These are phyloP conservation scores for Neocrepidodera transversa DNA, from an alignment of 2,888 invertebrate species.

Conservation along the genomic window DNA sequence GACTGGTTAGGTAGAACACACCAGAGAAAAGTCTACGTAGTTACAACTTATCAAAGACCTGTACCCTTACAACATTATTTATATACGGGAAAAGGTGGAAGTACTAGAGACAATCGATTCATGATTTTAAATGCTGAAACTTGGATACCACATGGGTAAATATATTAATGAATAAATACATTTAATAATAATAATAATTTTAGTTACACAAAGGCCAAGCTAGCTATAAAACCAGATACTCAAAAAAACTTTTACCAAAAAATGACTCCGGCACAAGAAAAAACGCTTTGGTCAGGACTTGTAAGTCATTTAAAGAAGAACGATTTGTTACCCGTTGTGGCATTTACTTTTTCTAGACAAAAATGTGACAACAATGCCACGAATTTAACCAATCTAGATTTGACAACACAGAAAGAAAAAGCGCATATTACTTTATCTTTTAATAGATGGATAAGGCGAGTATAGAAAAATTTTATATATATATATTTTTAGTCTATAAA, in stretches of 20 bases:
- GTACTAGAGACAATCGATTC: conserved; percentile 77
- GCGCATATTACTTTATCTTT: conserved; percentile 86
- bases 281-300: conserved; percentile 81
- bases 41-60: conserved; percentile 91
- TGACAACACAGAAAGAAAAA: conserved; percentile 87
- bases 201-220: conserved; percentile 49
- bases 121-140: conserved; percentile 81
- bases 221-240: conserved; percentile 43
- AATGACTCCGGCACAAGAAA: conserved; percentile 72
- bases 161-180: neutral
- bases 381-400: conserved; percentile 68
- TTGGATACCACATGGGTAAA: conserved; percentile 72
- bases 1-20: conserved; percentile 88
- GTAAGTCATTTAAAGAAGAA: conserved; percentile 82
- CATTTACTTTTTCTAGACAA: conserved; percentile 90
- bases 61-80: conserved; percentile 95
- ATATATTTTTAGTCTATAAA: too few relatives aligned
- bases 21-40: conserved; percentile 88
- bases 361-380: conserved; percentile 76
- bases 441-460: conserved; percentile 74
- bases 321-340: conserved; percentile 91
- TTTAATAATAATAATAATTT: conserved; percentile 24
- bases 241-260: conserved; percentile 36
- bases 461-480: neutral
- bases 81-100: conserved; percentile 84